Conservation (phyloP, 2,888 invertebrate genomes). For the Nomada lathburiana region DNA sequence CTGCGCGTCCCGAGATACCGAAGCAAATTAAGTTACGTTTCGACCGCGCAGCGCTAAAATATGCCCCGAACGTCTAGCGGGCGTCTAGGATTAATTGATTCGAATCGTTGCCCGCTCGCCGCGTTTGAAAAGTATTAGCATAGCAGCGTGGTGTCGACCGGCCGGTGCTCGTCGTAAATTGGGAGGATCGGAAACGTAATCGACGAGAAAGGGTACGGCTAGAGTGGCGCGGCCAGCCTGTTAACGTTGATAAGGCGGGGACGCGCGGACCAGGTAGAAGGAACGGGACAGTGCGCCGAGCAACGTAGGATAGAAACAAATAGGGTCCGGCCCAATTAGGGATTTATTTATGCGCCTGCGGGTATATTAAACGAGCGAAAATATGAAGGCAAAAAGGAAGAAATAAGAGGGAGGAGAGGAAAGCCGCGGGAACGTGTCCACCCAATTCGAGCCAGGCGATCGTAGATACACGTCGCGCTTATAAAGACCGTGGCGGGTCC, state of each 20-base stretch:
- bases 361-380: conserved; percentile 74
- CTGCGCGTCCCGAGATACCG: background rate
- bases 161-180: conserved; percentile 5
- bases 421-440: conserved; percentile 70
- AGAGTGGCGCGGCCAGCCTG: background rate
- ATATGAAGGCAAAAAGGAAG: conserved; percentile 70
- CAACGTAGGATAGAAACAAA: conserved; percentile 67
- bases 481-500: conserved; percentile 72
- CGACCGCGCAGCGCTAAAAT: background rate
- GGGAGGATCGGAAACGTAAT: background rate
- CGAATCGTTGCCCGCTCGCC: background rate
- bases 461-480: conserved; percentile 75
- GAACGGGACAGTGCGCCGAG: conserved; percentile 23
- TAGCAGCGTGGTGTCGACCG: background rate
- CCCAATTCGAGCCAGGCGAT: conserved; percentile 71
- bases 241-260: background rate
- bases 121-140: conserved; percentile 5
- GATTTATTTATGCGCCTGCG: conserved; percentile 72
- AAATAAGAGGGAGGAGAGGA: conserved; percentile 23
- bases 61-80: conserved; percentile 14
- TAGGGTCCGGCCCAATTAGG: conserved; percentile 74
- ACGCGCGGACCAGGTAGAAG: background rate
- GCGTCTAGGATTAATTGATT: conserved; percentile 29
- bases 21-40: conserved; percentile 25
- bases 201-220: background rate